phyloP scores from a whole-genome alignment of 2,113 vertebrate species.

The Castor canadensis region DNA sequence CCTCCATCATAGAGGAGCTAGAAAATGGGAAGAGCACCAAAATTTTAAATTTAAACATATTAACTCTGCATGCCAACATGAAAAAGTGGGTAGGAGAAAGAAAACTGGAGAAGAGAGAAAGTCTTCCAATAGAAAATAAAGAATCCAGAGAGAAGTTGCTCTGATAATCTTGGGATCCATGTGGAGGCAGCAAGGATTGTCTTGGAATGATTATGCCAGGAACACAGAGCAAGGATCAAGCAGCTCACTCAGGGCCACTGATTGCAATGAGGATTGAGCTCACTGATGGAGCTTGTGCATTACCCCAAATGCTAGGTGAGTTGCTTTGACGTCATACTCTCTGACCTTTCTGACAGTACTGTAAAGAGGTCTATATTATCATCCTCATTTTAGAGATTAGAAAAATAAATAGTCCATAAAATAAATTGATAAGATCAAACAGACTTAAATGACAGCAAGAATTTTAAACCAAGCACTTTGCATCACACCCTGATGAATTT shows the following conservation, averaged over 20 bases:
- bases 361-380: neutral
- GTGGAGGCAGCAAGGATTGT: neutral
- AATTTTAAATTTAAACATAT: neutral
- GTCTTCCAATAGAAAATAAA: neutral
- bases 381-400: neutral
- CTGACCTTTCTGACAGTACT: neutral
- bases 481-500: neutral
- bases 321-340: neutral
- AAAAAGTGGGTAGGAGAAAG: neutral
- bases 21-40: neutral
- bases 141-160: neutral
- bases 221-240: neutral
- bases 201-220: neutral
- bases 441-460: neutral
- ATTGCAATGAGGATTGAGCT: neutral
- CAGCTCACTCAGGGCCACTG: neutral
- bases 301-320: neutral
- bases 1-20: neutral
- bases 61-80: neutral
- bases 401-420: neutral
- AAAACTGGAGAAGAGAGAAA: neutral
- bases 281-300: neutral
- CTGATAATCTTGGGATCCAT: neutral
- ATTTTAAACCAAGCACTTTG: neutral
- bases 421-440: neutral